Percentiles rank a stretch among this genome's conserved stretches.
Conservation (phyloP, 2,113 vertebrate genomes). For the Salvelinus fontinalis region DNA sequence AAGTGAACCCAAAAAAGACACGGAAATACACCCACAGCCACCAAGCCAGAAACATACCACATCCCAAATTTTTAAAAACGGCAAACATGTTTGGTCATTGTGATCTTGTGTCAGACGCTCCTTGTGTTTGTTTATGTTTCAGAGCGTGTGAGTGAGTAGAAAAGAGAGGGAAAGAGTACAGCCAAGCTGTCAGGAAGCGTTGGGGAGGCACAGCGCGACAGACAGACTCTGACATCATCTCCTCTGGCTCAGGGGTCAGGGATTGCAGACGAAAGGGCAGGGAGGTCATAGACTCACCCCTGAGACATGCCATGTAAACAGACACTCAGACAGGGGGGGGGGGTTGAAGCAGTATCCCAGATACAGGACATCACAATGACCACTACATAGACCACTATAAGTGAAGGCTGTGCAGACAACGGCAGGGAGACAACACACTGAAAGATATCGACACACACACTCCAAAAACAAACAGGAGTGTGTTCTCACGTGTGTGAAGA, state of each 20-base stretch:
- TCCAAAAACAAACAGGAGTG: not conserved
- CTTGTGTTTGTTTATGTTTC: conserved; percentile 25
- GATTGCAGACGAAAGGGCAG: conserved; percentile 22
- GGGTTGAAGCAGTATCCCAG: not conserved
- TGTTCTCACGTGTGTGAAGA: not conserved
- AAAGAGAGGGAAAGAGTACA: too few relatives aligned
- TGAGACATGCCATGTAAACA: conserved; percentile 42
- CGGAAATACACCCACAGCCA: conserved; percentile 20
- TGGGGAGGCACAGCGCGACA: not conserved
- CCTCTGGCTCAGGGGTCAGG: conserved; percentile 30
- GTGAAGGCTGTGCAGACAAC: conserved; percentile 10
- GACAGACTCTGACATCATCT: conserved; percentile 48
- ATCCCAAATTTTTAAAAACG: conserved; percentile 28
- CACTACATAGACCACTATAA: conserved; percentile 40
- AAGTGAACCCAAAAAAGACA: conserved; percentile 42
- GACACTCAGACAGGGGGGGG: conserved; percentile 11
- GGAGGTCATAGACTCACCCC: conserved; percentile 45
- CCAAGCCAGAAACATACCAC: conserved; percentile 36
- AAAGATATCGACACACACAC: not conserved
- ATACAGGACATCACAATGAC: conserved; percentile 52
- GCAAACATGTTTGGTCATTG: conserved; percentile 62
- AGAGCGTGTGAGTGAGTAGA: conserved; percentile 19
- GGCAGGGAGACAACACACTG: not conserved
- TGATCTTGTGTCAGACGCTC: conserved; percentile 31
- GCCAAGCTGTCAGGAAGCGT: conserved; percentile 48